Conservation (phyloP, 2,888 invertebrate genomes). For the Cantharis lateralis region DNA sequence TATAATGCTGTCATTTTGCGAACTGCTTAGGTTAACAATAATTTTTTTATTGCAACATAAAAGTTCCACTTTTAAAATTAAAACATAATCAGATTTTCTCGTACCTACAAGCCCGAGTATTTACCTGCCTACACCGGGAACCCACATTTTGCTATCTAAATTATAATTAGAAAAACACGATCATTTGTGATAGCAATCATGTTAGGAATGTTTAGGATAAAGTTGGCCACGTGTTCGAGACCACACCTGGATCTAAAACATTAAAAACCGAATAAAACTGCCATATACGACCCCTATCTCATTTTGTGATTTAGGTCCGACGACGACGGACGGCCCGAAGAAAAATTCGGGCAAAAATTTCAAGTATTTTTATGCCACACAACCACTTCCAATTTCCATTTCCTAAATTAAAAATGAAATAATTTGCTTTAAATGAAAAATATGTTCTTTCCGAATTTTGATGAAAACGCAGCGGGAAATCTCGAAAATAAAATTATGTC, state of each 20-base stretch:
- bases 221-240: conserved; percentile 16
- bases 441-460: conserved; percentile 4
- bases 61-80: background rate
- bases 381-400: background rate
- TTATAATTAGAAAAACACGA: conserved; percentile 24
- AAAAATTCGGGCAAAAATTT: conserved; percentile 1
- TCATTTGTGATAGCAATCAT: conserved; percentile 19
- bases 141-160: conserved; percentile 25
- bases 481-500: background rate
- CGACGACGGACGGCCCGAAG: background rate
- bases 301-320: conserved; percentile 10
- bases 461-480: conserved; percentile 14
- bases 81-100: background rate
- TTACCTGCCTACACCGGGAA: conserved; percentile 16
- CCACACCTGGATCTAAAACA: conserved; percentile 21
- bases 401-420: conserved; percentile 12
- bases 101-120: background rate
- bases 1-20: conserved; percentile 40
- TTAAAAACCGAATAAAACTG: conserved; percentile 17
- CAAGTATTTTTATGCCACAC: background rate
- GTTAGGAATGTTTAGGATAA: conserved; percentile 21
- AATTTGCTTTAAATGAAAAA: conserved; percentile 8
- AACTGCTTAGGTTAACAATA: conserved; percentile 21
- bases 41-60: background rate
- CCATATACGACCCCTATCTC: conserved; percentile 27